phyloP scores from a whole-genome alignment of 2,888 invertebrate species.

The Heliconius erato region DNA sequence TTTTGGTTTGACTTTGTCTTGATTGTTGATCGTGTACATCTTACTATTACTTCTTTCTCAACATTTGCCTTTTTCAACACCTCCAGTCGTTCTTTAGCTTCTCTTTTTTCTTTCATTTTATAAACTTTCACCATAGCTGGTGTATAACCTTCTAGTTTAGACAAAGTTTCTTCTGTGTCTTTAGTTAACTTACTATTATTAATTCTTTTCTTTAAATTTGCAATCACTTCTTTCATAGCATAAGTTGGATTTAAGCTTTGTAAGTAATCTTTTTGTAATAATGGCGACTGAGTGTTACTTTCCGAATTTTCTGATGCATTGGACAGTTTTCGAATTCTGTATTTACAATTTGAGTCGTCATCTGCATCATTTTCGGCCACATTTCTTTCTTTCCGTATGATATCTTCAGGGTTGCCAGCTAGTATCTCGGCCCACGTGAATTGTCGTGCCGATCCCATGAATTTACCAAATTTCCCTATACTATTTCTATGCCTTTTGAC shows the following conservation, averaged over 20 bases:
- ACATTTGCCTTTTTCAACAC: slow-evolving; percentile 60
- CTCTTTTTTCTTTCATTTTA: slow-evolving; percentile 78
- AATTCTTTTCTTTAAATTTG: slow-evolving; percentile 86
- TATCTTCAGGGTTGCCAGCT: slow-evolving; percentile 87
- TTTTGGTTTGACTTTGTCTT: slow-evolving; percentile 50
- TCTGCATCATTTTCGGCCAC: slow-evolving; percentile 65
- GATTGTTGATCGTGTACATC: slow-evolving; percentile 67
- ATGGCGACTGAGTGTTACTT: slow-evolving; percentile 69
- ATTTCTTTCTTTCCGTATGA: slow-evolving; percentile 84
- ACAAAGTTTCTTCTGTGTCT: slow-evolving; percentile 62
- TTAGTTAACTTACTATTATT: slow-evolving; percentile 66
- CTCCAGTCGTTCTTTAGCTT: slow-evolving; percentile 73
- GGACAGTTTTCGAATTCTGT: slow-evolving; percentile 78
- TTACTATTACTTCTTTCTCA: slow-evolving; percentile 56
- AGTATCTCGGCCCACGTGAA: slow-evolving; percentile 89
- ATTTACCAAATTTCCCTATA: slow-evolving; percentile 82
- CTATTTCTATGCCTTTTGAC: slow-evolving; percentile 77
- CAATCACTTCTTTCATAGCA: slow-evolving; percentile 89
- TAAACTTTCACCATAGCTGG: slow-evolving; percentile 85
- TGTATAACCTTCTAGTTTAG: slow-evolving; percentile 78
- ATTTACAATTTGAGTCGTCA: slow-evolving; percentile 75
- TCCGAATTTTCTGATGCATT: slow-evolving; percentile 72
- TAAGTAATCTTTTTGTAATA: slow-evolving; percentile 80
- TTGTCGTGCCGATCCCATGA: slow-evolving; percentile 83
- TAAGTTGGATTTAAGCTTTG: slow-evolving; percentile 87